Evolutionary conservation across 2,113 vertebrate genomes (phyloP), one percentile per base, ranked within the genome.

Genomic region (Aphyosemion australe): DNA sequence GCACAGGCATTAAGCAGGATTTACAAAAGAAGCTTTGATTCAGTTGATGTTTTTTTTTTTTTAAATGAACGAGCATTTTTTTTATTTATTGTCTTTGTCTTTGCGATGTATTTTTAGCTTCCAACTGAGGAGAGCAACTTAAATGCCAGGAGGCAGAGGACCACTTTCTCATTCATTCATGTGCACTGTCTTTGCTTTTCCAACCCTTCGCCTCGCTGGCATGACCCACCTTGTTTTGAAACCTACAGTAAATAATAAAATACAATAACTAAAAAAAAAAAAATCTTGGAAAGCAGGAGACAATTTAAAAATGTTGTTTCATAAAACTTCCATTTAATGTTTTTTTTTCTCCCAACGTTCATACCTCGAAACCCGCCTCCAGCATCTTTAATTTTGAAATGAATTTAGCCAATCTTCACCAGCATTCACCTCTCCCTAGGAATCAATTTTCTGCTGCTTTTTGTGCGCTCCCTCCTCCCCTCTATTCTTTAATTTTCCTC

Each of bases 371-470:
- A 63, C 51, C 53, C 68, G 50, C 69, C 68, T 60, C 62, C 20
- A 58, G 37, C 51, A 65, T 50, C 52, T 65, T 73, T 75, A 82
- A 76, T 70, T 82, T 68, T 72, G 34, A 79, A 79, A 62, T 68
- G n/a, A 80, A 80, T 69, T 46, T 53, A 69, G 72, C 52, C 12
- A 13, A 61, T 69, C 59, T 80, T 78, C 26, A 54, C 32, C 61
- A 54, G 60, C 50, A 11, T 59, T 66, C 60, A 63, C 51, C 57
- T 75, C 64, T 85, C 53, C 58, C 49, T 21, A 65, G 57, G 55
- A 76, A 79, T 82, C 46, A 61, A 79, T 80, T 78, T 83, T 61
- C 68, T 65, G 10, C 63, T 78, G 47, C 21, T 81, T 48, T 49
- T n/a, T 74, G 61, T 53, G 39, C 69, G 61, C 58, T 57, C 53